These are phyloP conservation scores for Grammomys surdaster DNA, from an alignment of 2,113 vertebrate species.

Conservation along the genomic window DNA sequence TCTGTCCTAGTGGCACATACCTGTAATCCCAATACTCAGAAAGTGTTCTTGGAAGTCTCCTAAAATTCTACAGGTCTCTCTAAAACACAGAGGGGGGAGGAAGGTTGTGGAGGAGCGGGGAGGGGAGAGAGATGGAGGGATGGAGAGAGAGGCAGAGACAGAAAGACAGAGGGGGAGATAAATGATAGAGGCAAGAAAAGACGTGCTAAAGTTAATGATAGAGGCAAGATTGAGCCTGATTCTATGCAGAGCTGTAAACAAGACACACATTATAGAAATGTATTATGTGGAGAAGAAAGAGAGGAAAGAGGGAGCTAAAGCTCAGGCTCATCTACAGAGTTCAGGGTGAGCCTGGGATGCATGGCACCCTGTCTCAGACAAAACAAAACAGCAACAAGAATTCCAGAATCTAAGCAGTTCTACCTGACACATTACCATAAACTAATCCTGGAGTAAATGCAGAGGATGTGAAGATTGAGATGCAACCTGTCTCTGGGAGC, in stretches of 20 bases:
- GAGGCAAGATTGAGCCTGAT: neutral
- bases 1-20: too few species aligned
- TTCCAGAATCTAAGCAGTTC: neutral
- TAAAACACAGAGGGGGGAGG: neutral
- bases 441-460: neutral
- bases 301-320: neutral
- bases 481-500: neutral
- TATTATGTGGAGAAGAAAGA: neutral
- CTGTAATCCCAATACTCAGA: too few species aligned
- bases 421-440: neutral
- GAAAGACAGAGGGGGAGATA: neutral
- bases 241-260: neutral
- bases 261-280: neutral
- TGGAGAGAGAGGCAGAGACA: too few species aligned
- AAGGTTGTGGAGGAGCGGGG: too few species aligned
- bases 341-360: neutral
- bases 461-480: neutral
- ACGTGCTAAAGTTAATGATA: too few species aligned
- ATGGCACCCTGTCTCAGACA: neutral
- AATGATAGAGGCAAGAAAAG: neutral
- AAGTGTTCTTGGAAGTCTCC: neutral
- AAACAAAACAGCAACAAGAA: neutral
- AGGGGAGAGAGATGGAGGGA: too few species aligned
- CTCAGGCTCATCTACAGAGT: too few species aligned
- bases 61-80: neutral